These are phyloP conservation scores for Channa maculata DNA, from an alignment of 2,113 vertebrate genomes.

Conservation along the genomic window DNA sequence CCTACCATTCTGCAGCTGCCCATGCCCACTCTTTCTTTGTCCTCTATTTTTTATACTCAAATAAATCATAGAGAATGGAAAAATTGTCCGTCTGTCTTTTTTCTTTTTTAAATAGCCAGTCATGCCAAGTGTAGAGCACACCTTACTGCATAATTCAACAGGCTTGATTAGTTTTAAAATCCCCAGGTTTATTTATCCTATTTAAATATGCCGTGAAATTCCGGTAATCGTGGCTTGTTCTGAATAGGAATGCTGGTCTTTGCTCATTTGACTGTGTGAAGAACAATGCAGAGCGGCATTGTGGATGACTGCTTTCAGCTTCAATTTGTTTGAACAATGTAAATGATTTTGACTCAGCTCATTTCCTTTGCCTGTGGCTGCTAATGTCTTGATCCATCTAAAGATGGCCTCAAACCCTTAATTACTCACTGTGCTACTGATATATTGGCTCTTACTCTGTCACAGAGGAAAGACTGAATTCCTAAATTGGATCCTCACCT, in stretches of 20 bases:
- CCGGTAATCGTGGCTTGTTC: constrained; percentile 37
- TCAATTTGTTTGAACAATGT: constrained; percentile 78
- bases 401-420: constrained; percentile 74
- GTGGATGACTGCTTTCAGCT: constrained; percentile 66
- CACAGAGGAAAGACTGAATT: constrained; percentile 59
- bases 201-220: constrained; percentile 67
- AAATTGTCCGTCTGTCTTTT: constrained; percentile 17
- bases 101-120: constrained; percentile 41
- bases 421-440: constrained; percentile 73
- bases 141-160: constrained; percentile 83
- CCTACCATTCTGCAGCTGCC: constrained; percentile 51
- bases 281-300: constrained; percentile 47
- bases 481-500: constrained; percentile 69
- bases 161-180: constrained; percentile 86
- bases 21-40: constrained; percentile 73
- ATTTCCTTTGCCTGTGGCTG: constrained; percentile 71
- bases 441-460: constrained; percentile 69
- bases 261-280: constrained; percentile 57
- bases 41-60: constrained; percentile 83
- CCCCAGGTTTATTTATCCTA: constrained; percentile 72
- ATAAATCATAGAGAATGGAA: constrained; percentile 75
- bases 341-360: constrained; percentile 77
- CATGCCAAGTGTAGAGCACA: constrained; percentile 69
- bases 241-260: constrained; percentile 53
- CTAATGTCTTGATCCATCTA: constrained; percentile 77